Conservation (phyloP, 2,888 invertebrate genomes). For the Aporophyla nigra region DNA sequence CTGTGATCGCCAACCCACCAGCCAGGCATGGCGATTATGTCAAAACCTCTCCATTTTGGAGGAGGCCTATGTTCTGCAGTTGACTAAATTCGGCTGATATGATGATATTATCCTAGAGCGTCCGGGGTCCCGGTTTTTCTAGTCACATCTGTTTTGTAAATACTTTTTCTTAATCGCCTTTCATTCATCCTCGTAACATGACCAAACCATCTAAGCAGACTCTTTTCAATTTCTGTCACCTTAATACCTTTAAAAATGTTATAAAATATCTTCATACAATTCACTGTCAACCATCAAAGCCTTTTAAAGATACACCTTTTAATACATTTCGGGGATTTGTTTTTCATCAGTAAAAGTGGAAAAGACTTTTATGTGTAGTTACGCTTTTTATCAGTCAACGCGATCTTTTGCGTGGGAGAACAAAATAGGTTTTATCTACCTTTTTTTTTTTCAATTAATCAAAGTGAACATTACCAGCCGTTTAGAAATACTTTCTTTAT, state of each 20-base stretch:
- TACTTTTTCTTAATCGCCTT: too few relatives aligned
- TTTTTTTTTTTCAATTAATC: conserved; percentile 43
- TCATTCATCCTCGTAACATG: too few relatives aligned
- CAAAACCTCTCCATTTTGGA: too few relatives aligned
- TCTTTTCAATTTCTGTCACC: too few relatives aligned
- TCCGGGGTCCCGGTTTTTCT: too few relatives aligned
- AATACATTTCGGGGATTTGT: conserved; percentile 24
- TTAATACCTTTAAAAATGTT: not conserved
- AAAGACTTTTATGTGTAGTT: conserved; percentile 32
- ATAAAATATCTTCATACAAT: not conserved
- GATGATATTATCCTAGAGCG: too few relatives aligned
- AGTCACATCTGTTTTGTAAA: too few relatives aligned
- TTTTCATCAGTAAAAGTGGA: conserved; percentile 44
- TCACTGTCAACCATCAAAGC: conserved; percentile 13
- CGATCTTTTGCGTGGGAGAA: conserved; percentile 45
- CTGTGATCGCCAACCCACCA: too few relatives aligned
- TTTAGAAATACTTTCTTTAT: conserved; percentile 32
- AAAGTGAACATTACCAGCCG: conserved; percentile 35
- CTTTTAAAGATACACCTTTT: conserved; percentile 8
- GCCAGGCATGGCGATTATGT: too few relatives aligned
- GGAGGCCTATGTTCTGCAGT: too few relatives aligned
- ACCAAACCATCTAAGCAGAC: too few relatives aligned
- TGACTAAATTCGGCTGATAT: too few relatives aligned
- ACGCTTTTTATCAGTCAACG: conserved; percentile 34
- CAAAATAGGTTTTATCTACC: conserved; percentile 29